phyloP scores from a whole-genome alignment of 2,797 vertebrate species.

The Furcifer pardalis region DNA sequence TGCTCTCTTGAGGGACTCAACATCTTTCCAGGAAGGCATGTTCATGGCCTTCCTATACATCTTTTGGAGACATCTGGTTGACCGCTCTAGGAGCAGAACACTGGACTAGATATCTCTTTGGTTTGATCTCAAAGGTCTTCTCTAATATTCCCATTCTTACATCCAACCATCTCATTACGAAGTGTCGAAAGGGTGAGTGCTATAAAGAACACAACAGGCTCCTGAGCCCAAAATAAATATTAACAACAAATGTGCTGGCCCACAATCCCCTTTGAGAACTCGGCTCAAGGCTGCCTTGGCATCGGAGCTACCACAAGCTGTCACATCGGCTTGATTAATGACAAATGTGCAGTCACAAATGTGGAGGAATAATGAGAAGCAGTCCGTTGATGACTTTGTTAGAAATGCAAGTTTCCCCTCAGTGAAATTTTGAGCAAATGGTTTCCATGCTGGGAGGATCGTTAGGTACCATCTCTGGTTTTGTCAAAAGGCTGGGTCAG shows the following conservation, averaged over 20 bases:
- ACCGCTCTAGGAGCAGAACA: background rate
- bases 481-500: slow-evolving; percentile 29
- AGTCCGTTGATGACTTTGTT: slow-evolving; percentile 43
- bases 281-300: slow-evolving; percentile 46
- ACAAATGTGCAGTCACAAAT: slow-evolving; percentile 43
- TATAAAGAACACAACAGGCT: background rate
- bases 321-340: slow-evolving; percentile 53
- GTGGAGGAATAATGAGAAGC: slow-evolving; percentile 62
- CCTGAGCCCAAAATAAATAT: background rate
- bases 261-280: slow-evolving; percentile 39
- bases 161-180: background rate
- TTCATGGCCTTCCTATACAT: too few species aligned
- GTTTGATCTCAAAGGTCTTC: background rate
- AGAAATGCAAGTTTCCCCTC: slow-evolving; percentile 35
- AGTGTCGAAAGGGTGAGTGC: background rate
- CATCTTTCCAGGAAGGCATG: background rate
- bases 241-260: slow-evolving; percentile 23
- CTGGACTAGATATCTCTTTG: background rate
- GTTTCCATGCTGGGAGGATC: slow-evolving; percentile 40
- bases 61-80: background rate
- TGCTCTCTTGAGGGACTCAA: background rate
- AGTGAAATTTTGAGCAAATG: slow-evolving; percentile 47
- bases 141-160: background rate
- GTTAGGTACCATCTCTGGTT: slow-evolving; percentile 16
- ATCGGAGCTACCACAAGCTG: slow-evolving; percentile 18